phyloP scores from a whole-genome alignment of 2,797 vertebrate species.

The Artibeus jamaicensis region DNA sequence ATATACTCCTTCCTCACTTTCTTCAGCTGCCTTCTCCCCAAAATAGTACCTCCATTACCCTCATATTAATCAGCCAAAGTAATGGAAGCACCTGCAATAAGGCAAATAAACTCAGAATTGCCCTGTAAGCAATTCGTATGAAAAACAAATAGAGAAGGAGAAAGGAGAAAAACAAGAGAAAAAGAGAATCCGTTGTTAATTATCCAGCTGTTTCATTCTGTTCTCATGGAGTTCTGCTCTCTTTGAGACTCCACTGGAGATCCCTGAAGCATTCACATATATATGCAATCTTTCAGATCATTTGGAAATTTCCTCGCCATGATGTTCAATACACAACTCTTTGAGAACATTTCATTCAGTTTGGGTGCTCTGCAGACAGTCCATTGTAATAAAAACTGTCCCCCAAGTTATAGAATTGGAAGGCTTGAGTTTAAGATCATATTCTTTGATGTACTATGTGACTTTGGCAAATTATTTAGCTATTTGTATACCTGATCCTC shows the following conservation, averaged over 20 bases:
- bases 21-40: neutral
- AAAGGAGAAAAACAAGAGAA: neutral
- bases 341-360: neutral
- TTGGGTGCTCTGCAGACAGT: neutral
- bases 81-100: neutral
- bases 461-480: neutral
- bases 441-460: neutral
- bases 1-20: neutral
- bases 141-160: neutral
- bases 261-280: neutral
- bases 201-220: neutral
- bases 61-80: neutral
- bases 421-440: neutral
- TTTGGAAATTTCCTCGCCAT: neutral
- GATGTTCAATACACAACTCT: neutral
- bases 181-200: neutral
- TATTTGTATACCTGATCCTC: neutral
- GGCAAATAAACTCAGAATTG: neutral
- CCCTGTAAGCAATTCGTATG: neutral
- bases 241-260: neutral
- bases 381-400: neutral
- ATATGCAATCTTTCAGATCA: neutral
- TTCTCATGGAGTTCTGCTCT: neutral
- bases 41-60: neutral
- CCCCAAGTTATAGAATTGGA: neutral